A percentile compares a stretch with the other conserved stretches of the same genome.
These are phyloP conservation scores for Gallinago undulata DNA, from an alignment of 2,113 vertebrate genomes.

Conservation along the genomic window DNA sequence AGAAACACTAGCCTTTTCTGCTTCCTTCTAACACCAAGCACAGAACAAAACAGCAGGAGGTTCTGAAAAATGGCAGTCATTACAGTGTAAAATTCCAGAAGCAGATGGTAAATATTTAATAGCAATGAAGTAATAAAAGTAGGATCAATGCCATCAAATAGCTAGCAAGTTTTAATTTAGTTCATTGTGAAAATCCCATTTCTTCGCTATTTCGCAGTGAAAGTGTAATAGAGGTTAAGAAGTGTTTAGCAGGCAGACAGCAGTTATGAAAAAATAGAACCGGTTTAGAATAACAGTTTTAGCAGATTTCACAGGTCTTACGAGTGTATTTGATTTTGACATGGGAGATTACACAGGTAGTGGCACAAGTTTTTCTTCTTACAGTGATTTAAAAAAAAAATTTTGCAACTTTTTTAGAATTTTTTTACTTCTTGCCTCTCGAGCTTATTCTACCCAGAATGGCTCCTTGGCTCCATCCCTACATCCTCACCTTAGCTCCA, in stretches of 20 bases:
- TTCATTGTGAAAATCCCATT: not conserved
- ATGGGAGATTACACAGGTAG: not conserved
- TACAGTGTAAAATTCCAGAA: constrained; percentile 6
- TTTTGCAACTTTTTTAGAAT: not conserved
- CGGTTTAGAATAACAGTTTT: not conserved
- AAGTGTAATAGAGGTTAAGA: not conserved
- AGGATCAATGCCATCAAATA: not conserved
- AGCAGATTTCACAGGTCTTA: not conserved
- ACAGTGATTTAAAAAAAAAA: not conserved
- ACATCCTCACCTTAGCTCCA: not conserved
- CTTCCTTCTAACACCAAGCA: not conserved
- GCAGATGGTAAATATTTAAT: constrained; percentile 12
- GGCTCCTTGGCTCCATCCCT: not conserved
- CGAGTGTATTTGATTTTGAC: not conserved
- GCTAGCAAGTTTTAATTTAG: not conserved
- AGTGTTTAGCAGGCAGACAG: not conserved
- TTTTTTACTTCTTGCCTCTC: not conserved
- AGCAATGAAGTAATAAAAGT: not conserved
- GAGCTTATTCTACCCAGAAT: not conserved
- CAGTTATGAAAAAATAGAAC: not conserved
- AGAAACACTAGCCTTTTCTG: not conserved
- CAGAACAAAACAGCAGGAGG: not conserved
- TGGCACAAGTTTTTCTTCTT: not conserved
- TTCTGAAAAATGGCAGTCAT: not conserved
- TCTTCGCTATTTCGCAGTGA: not conserved